Percentiles rank a stretch among this genome's conserved stretches.
These are phyloP conservation scores for Oostethus manadensis DNA, from an alignment of 2,113 vertebrate genomes.

Conservation along the genomic window DNA sequence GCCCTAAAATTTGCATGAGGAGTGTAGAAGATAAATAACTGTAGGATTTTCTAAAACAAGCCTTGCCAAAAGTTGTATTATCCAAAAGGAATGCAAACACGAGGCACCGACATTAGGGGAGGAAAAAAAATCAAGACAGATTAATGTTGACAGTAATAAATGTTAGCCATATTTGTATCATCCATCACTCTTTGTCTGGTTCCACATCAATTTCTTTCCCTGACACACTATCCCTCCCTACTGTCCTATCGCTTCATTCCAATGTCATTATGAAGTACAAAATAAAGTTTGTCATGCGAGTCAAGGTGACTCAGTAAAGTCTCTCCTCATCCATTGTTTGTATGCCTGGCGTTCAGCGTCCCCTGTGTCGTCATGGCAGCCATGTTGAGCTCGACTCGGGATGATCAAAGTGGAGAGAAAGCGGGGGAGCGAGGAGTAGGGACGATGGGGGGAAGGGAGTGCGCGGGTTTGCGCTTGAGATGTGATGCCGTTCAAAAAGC, in stretches of 20 bases:
- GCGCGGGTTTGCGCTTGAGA: neutral
- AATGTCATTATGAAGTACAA: conserved; percentile 41
- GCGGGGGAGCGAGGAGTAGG: neutral
- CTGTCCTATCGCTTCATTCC: conserved; percentile 16
- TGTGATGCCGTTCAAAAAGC: neutral
- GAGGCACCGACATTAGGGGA: neutral
- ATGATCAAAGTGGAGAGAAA: conserved; percentile 43
- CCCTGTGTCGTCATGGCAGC: conserved; percentile 43
- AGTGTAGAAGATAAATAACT: neutral
- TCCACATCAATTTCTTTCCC: conserved; percentile 5
- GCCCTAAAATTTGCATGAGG: too few relatives aligned
- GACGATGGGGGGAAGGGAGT: neutral
- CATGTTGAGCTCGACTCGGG: conserved; percentile 36
- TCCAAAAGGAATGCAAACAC: conserved; percentile 1
- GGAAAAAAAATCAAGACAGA: neutral
- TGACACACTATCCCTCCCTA: conserved; percentile 43
- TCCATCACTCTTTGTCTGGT: neutral
- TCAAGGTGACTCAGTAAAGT: conserved; percentile 58
- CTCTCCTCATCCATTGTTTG: conserved; percentile 47
- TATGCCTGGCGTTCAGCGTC: conserved; percentile 45
- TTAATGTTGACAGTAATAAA: neutral
- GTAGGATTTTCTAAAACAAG: neutral
- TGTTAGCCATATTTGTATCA: neutral
- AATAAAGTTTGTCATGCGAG: conserved; percentile 51
- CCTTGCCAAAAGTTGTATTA: neutral